Base-by-base conservation (phyloP, 2,888 invertebrate genomes). In the Lydus trimaculatus region DNA sequence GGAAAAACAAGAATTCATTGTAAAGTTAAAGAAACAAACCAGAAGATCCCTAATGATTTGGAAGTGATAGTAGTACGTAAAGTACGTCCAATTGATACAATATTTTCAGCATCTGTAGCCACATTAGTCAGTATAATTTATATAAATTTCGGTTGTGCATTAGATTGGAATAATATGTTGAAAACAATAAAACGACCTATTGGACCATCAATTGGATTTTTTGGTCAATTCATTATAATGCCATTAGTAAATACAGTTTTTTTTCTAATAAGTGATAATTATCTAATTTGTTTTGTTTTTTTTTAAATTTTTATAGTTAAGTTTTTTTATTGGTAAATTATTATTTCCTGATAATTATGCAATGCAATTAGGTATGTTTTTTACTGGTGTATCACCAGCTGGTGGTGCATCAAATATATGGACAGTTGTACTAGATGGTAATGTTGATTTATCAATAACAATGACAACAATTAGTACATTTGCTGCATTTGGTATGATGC, bases 401-500 rank as follows among this genome's bases (percentile, higher is more conserved):
- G 96, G 99, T 0, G 98, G 98, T 0, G 97, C 97, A 28, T 97
- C 97, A 61, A 99, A 99, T 85, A 95, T 98, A 78, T 99, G 98
- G 97, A 94, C 97, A 0, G 91, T 94, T 73, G 89, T 98, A 17
- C 87, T 99, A 2, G 94, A 93, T 4, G 98, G 97, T 6, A 98
- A 99, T 85, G 89, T 98, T 6, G 94, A 97, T 83, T 87, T 99
- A 52, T 97, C 97, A 0, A 91, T 99, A 61, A 93, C 98, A 17
- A 97, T 99, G 98, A 99, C 98, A 0, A 91, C 97, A 9, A 79
- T 84, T 65, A 84, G 96, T 70, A 98, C 96, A 2, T 84, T 98
- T 6, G 92, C 92, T 0, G 93, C 97, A 0, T 94, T 98, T 79
- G 94, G 93, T 56, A 92, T 95, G 87, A 95, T 97, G 90, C 97